phyloP scores from a whole-genome alignment of 2,113 vertebrate genomes.

The Shinisaurus crocodilurus region DNA sequence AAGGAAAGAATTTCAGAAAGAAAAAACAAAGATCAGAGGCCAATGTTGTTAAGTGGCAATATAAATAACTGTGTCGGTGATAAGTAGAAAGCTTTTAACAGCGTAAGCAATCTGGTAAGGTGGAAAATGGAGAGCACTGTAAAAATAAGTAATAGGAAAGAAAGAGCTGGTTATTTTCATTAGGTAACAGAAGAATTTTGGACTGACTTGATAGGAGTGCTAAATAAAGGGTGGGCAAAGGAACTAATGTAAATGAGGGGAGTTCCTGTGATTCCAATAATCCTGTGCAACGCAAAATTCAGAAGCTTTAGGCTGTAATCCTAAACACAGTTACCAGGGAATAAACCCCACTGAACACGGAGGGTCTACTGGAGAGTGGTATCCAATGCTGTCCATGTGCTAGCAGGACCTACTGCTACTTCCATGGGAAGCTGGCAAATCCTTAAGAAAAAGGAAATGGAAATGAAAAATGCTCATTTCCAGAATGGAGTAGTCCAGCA shows the following conservation, averaged over 20 bases:
- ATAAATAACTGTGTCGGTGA: slow-evolving; percentile 30
- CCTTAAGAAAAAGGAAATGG: no score
- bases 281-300: neutral
- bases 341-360: neutral
- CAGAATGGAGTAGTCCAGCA: no score
- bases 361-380: no score
- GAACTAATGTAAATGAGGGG: neutral
- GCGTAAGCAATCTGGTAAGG: slow-evolving; percentile 18
- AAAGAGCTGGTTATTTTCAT: neutral
- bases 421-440: no score
- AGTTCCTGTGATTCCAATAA: neutral
- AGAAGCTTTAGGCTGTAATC: no score
- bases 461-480: no score
- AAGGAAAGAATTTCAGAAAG: neutral
- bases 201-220: neutral
- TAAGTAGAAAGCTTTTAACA: slow-evolving; percentile 34
- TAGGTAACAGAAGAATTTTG: neutral
- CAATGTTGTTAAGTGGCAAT: slow-evolving; percentile 33
- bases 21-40: slow-evolving; percentile 9
- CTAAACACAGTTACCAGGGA: neutral
- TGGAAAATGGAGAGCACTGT: neutral
- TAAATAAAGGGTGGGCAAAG: neutral
- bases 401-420: no score
- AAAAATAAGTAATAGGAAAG: slow-evolving; percentile 19
- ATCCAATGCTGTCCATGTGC: no score